Evolutionary conservation across 2,797 vertebrate genomes (phyloP).

Genomic region (Aeoliscus strigatus): DNA sequence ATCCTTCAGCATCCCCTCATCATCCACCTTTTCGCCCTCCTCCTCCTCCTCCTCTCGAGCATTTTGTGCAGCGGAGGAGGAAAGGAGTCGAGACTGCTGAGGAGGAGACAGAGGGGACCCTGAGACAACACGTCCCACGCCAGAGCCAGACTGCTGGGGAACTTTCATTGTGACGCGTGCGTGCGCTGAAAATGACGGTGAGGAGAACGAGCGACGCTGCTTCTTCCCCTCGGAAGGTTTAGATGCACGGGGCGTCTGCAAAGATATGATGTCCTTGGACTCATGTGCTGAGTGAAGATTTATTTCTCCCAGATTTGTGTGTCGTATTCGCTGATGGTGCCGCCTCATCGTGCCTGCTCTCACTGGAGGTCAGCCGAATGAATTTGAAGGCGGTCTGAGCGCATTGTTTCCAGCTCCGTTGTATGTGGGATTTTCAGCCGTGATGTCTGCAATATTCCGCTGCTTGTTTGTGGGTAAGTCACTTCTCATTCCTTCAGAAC

Average conservation of each 20-base stretch:
- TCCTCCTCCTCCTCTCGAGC: constrained; percentile 45
- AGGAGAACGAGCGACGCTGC: constrained; percentile 44
- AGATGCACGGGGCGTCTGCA: constrained; percentile 51
- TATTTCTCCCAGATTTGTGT: constrained; percentile 38
- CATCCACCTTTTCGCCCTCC: constrained; percentile 57
- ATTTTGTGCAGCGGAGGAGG: constrained; percentile 67
- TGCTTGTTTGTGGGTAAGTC: constrained; percentile 80
- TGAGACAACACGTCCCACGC: constrained; percentile 70
- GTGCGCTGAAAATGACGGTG: constrained; percentile 52
- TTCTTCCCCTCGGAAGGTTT: constrained; percentile 49
- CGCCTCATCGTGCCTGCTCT: constrained; percentile 55
- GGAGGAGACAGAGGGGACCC: constrained; percentile 67
- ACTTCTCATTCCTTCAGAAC: constrained; percentile 41
- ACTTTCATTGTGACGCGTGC: constrained; percentile 69
- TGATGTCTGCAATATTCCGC: constrained; percentile 74
- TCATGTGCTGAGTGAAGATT: constrained; percentile 56
- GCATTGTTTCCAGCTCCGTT: constrained; percentile 67
- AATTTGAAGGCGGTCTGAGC: constrained; percentile 57
- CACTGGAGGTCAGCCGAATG: constrained; percentile 55
- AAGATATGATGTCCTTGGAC: constrained; percentile 71
- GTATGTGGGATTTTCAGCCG: constrained; percentile 72
- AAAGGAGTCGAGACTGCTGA: constrained; percentile 61
- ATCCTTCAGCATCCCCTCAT: constrained; percentile 76
- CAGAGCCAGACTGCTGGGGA: constrained; percentile 62
- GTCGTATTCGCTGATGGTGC: constrained; percentile 46